These are phyloP conservation scores for Gallinago stenura DNA, from an alignment of 2,797 vertebrate genomes.

Conservation along the genomic window DNA sequence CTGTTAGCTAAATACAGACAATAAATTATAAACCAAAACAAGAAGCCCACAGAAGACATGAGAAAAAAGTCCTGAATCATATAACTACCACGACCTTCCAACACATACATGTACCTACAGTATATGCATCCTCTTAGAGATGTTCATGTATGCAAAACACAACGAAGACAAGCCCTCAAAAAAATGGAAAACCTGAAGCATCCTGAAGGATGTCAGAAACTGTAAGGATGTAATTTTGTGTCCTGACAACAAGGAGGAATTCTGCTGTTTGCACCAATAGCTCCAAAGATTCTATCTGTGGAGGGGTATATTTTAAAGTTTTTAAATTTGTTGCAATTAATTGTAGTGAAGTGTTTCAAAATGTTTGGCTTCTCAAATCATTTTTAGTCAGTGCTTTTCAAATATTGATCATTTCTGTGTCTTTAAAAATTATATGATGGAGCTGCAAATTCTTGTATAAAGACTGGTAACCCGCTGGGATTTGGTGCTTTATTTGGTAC, in stretches of 20 bases:
- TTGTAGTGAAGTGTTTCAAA: background rate
- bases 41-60: background rate
- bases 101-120: rapidly evolving
- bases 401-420: background rate
- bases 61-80: background rate
- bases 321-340: background rate
- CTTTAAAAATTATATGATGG: background rate
- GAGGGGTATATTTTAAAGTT: background rate
- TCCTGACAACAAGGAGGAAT: background rate
- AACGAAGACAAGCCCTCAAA: background rate
- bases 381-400: background rate
- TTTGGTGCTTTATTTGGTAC: background rate
- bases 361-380: background rate
- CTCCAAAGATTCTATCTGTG: background rate
- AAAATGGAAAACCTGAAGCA: background rate
- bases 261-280: background rate
- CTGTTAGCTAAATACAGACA: background rate
- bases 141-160: background rate
- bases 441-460: background rate
- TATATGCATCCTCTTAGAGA: background rate
- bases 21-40: background rate
- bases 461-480: background rate
- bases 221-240: background rate
- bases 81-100: background rate
- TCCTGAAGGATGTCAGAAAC: background rate